Percentiles rank a stretch among this genome's conserved stretches.
These are phyloP conservation scores for Onychostoma macrolepis DNA, from an alignment of 2,113 vertebrate genomes.

Conservation along the genomic window DNA sequence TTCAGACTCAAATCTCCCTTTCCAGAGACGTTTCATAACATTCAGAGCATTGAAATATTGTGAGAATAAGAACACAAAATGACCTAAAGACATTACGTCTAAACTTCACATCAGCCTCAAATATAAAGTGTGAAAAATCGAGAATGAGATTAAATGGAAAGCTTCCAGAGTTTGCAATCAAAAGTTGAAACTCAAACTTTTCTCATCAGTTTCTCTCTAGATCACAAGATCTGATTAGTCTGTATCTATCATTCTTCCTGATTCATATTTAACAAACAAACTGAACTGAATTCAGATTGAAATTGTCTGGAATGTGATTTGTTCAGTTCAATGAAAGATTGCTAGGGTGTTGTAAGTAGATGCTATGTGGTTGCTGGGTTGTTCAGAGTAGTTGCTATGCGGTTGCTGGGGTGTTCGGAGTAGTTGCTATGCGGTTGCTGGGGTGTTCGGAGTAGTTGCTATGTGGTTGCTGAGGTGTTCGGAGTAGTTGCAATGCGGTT, in stretches of 20 bases:
- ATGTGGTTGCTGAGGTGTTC: neutral
- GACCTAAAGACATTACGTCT: neutral
- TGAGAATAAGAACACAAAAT: neutral
- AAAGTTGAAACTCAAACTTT: neutral
- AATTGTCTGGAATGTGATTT: neutral
- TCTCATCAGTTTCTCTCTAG: neutral
- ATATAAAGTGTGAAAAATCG: neutral
- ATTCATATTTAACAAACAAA: neutral
- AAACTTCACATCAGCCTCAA: neutral
- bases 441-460: too few relatives aligned
- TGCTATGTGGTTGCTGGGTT: too few relatives aligned
- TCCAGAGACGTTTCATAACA: neutral
- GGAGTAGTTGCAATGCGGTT: neutral
- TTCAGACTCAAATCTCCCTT: neutral
- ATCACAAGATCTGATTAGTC: neutral
- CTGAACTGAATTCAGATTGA: neutral
- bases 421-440: too few relatives aligned
- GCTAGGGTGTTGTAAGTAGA: neutral
- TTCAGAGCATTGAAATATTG: neutral
- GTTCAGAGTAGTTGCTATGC: too few relatives aligned
- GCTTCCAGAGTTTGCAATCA: neutral
- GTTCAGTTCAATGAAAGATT: neutral
- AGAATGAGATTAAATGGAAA: neutral
- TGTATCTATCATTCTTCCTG: neutral
- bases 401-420: too few relatives aligned